These are phyloP conservation scores for Sebastes matsubarae DNA, from an alignment of 2,797 vertebrate species.

Conservation along the genomic window DNA sequence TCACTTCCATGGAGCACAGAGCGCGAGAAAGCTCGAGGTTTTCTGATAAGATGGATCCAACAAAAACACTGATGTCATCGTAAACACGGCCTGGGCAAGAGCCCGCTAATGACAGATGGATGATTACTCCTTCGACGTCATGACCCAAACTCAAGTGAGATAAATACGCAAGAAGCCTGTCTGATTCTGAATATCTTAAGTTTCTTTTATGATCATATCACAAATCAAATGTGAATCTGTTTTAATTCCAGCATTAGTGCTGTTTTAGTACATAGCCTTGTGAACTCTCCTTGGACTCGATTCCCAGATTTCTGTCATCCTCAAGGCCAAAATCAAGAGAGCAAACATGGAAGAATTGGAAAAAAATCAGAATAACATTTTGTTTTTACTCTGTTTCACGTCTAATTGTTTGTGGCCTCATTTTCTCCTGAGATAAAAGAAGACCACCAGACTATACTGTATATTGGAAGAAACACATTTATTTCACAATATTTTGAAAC, in stretches of 20 bases:
- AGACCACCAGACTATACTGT: neutral
- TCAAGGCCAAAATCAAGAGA: conserved; percentile 20
- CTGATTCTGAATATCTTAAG: conserved; percentile 19
- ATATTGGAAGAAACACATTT: neutral
- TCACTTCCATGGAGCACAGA: conserved; percentile 57
- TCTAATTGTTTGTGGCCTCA: conserved; percentile 3
- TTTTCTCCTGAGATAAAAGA: neutral
- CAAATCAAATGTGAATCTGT: conserved; percentile 42
- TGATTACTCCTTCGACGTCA: conserved; percentile 61
- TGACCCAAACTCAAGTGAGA: conserved; percentile 47
- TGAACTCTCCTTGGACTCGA: conserved; percentile 32
- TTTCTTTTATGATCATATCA: conserved; percentile 36
- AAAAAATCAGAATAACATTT: neutral
- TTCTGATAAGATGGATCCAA: conserved; percentile 73
- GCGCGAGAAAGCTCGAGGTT: conserved; percentile 40
- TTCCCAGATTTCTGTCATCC: conserved; percentile 22
- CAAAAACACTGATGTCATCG: conserved; percentile 71
- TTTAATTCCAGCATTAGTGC: neutral
- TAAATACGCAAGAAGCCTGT: conserved; percentile 34
- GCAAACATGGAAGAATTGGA: neutral
- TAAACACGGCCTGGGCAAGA: conserved; percentile 47
- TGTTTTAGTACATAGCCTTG: conserved; percentile 8
- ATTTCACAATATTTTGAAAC: conserved; percentile 12
- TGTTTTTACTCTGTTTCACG: neutral
- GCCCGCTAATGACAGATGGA: conserved; percentile 47